These are phyloP conservation scores for Microctonus aethiopoides DNA, from an alignment of 2,888 invertebrate species.

Conservation along the genomic window DNA sequence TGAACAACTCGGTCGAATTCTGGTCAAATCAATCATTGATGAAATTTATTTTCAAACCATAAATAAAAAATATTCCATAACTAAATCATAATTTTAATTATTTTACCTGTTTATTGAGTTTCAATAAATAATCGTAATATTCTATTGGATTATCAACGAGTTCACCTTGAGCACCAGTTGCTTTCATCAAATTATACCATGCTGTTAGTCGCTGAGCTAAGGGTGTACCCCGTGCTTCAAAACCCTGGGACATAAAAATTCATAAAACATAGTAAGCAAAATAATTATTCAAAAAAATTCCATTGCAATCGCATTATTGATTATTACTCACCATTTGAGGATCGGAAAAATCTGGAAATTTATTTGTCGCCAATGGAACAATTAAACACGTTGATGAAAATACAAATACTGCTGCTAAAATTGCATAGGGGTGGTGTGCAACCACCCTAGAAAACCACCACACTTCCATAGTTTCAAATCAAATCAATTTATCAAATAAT, in stretches of 20 bases:
- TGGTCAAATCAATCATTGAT: constrained; percentile 7
- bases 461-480: constrained; percentile 40
- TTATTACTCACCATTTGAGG: constrained; percentile 78
- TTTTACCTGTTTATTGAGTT: constrained; percentile 48
- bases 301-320: background rate
- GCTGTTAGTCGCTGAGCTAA: constrained; percentile 83
- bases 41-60: background rate
- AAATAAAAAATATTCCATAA: background rate
- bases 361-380: constrained; percentile 73
- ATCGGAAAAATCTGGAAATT: constrained; percentile 85
- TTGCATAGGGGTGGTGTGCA: constrained; percentile 76
- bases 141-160: constrained; percentile 78
- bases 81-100: background rate
- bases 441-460: constrained; percentile 75
- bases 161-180: constrained; percentile 76
- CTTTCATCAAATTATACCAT: constrained; percentile 86
- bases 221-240: constrained; percentile 90
- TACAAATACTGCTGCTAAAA: constrained; percentile 73
- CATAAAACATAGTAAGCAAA: background rate
- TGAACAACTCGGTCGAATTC: constrained; percentile 27
- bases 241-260: constrained; percentile 74
- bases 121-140: constrained; percentile 56
- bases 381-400: constrained; percentile 76
- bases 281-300: background rate
- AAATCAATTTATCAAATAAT: background rate